These are phyloP conservation scores for Myripristis murdjan DNA, from an alignment of 2,797 vertebrate genomes.

Conservation along the genomic window DNA sequence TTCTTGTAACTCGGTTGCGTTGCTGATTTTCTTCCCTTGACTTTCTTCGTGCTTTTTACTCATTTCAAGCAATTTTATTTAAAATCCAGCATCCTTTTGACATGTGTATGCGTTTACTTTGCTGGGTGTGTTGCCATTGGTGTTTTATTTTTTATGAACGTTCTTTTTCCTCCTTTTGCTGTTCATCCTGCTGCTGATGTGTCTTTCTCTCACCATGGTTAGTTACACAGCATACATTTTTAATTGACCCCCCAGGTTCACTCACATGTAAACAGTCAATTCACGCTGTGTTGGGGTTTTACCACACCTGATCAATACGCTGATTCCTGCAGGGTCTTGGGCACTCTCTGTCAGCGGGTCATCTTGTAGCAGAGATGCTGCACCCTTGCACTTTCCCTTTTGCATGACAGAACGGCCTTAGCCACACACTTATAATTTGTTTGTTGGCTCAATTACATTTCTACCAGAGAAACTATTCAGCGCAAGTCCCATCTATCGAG, in stretches of 20 bases:
- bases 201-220: slow-evolving; percentile 15
- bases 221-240: slow-evolving; percentile 56
- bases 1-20: not conserved
- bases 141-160: not conserved
- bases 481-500: slow-evolving; percentile 56
- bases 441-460: slow-evolving; percentile 68
- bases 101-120: not conserved
- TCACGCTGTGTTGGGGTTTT: slow-evolving; percentile 61
- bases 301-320: slow-evolving; percentile 71
- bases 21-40: no score
- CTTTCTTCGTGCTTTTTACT: no score
- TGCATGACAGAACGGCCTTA: slow-evolving; percentile 53
- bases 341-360: slow-evolving; percentile 68
- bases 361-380: slow-evolving; percentile 58
- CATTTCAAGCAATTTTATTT: no score
- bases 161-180: not conserved
- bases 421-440: slow-evolving; percentile 73
- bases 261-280: slow-evolving; percentile 67
- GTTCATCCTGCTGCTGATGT: slow-evolving; percentile 2
- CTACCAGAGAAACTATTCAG: slow-evolving; percentile 63
- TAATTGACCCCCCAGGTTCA: slow-evolving; percentile 60
- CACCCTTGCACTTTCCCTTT: slow-evolving; percentile 47
- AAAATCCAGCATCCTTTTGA: not conserved
- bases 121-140: not conserved
- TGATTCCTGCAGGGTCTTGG: slow-evolving; percentile 53